Conservation (phyloP, 2,797 vertebrate species). For the Erethizon dorsatum region DNA sequence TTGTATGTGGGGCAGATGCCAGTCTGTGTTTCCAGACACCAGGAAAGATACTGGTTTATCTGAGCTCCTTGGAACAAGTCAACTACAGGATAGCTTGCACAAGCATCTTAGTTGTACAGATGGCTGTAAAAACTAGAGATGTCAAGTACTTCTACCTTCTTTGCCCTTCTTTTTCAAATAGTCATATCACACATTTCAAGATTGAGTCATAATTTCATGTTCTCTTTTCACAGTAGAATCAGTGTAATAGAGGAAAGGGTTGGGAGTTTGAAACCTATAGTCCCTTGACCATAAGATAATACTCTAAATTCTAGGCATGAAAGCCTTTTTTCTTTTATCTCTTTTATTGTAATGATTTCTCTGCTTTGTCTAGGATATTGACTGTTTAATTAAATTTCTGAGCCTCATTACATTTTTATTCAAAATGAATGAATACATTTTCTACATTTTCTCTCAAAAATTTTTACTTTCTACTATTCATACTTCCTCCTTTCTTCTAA, state of each 20-base stretch:
- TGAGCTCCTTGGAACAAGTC: neutral
- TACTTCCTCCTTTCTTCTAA: neutral
- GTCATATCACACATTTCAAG: neutral
- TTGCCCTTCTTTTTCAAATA: constrained; percentile 48
- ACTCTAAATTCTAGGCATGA: constrained; percentile 4
- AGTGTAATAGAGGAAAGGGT: neutral
- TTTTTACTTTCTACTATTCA: constrained; percentile 41
- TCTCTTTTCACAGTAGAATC: constrained; percentile 39
- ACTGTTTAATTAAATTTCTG: constrained; percentile 66
- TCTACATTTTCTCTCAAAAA: neutral
- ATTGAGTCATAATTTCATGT: constrained; percentile 18
- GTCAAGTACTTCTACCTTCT: constrained; percentile 58
- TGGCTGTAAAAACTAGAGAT: constrained; percentile 49
- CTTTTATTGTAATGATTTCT: constrained; percentile 2
- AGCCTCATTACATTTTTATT: constrained; percentile 42
- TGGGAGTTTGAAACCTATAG: constrained; percentile 25
- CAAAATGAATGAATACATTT: too few relatives aligned
- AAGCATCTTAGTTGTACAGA: neutral
- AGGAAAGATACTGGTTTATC: constrained; percentile 18
- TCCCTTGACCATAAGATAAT: neutral
- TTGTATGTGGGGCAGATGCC: neutral
- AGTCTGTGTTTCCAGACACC: neutral
- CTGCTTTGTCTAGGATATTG: constrained; percentile 54
- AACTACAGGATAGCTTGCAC: neutral
- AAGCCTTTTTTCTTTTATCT: constrained; percentile 51